These are phyloP conservation scores for Acanthochromis polyacanthus DNA, from an alignment of 2,113 vertebrate species.

Conservation along the genomic window DNA sequence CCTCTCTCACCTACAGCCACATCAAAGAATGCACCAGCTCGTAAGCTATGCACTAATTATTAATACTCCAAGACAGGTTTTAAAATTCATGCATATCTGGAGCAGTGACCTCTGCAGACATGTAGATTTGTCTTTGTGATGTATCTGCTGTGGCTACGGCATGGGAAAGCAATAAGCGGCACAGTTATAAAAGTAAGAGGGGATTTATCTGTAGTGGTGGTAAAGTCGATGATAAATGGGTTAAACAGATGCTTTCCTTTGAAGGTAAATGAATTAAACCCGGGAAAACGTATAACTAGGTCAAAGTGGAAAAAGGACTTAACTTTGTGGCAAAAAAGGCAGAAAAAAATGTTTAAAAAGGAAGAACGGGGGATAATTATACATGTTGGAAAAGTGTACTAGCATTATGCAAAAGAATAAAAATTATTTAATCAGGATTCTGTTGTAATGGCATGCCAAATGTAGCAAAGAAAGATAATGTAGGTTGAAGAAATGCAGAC, in stretches of 20 bases:
- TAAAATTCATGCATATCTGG: slow-evolving; percentile 66
- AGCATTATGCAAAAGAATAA: slow-evolving; percentile 1
- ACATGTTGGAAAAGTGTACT: background rate
- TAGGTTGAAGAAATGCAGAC: background rate
- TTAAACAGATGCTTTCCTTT: slow-evolving; percentile 71
- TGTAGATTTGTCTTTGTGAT: slow-evolving; percentile 73
- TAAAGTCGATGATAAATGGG: slow-evolving; percentile 70
- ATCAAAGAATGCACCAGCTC: slow-evolving; percentile 36
- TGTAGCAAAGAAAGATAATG: slow-evolving; percentile 3
- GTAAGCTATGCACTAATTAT: slow-evolving; percentile 56
- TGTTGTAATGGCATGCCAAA: background rate
- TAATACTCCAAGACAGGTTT: slow-evolving; percentile 60
- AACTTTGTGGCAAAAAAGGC: slow-evolving; percentile 10
- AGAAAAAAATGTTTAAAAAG: slow-evolving; percentile 7
- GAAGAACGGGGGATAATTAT: slow-evolving; percentile 12
- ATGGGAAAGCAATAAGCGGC: slow-evolving; percentile 72
- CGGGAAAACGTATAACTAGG: slow-evolving; percentile 58
- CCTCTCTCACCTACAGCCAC: slow-evolving; percentile 37
- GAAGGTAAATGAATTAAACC: slow-evolving; percentile 69
- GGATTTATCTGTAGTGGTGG: slow-evolving; percentile 64
- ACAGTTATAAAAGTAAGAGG: slow-evolving; percentile 74
- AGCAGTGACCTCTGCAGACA: slow-evolving; percentile 71
- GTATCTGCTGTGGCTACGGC: slow-evolving; percentile 59
- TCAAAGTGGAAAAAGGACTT: slow-evolving; percentile 55
- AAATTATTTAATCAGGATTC: background rate